Percentiles rank a stretch among this genome's conserved stretches.
Evolutionary conservation across 2,797 vertebrate genomes (phyloP).

Genomic region (Erethizon dorsatum): DNA sequence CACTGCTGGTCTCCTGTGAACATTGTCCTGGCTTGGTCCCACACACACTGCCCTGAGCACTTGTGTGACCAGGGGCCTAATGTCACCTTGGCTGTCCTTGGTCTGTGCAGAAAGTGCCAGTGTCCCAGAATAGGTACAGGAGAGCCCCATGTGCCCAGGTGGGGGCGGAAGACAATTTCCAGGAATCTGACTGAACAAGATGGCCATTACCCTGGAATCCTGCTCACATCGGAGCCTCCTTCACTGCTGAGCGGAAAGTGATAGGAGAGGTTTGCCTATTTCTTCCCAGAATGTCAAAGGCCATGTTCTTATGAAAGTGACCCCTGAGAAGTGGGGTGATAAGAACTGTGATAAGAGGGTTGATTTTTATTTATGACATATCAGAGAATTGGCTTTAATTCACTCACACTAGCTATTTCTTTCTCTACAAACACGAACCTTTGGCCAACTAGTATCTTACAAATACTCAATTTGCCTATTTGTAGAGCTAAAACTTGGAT

Average conservation of each 20-base stretch:
- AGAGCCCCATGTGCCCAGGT: rapidly evolving
- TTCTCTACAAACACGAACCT: neutral
- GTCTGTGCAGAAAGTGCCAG: neutral
- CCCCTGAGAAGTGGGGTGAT: neutral
- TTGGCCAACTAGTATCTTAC: neutral
- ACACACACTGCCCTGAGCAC: neutral
- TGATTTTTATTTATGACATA: neutral
- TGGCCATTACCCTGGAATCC: neutral
- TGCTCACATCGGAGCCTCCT: neutral
- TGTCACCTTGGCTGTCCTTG: neutral
- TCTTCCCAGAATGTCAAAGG: neutral
- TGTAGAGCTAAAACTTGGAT: neutral
- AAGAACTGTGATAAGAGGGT: neutral
- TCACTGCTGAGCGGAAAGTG: neutral
- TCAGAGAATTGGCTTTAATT: neutral
- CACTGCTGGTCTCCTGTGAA: neutral
- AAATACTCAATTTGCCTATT: neutral
- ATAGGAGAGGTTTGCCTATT: neutral
- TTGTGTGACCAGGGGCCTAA: rapidly evolving
- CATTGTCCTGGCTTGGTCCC: rapidly evolving
- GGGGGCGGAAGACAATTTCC: neutral
- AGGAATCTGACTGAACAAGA: neutral
- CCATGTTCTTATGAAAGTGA: neutral
- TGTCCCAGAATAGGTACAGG: rapidly evolving
- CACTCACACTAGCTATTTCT: neutral